Conservation (phyloP, 2,797 vertebrate genomes). For the Peromyscus aztecus region DNA sequence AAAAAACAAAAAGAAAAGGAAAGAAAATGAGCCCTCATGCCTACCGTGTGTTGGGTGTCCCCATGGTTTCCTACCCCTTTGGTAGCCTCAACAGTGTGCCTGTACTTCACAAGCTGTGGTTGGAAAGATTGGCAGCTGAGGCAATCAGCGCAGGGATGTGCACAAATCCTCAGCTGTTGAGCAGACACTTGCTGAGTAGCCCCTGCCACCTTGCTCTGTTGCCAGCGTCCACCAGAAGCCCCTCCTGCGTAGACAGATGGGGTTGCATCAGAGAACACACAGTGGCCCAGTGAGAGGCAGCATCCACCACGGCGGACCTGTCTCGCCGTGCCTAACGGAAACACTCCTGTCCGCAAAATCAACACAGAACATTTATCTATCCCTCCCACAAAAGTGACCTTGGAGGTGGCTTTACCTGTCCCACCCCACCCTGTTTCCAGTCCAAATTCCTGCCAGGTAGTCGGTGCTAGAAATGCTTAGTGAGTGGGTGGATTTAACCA, state of each 20-base stretch:
- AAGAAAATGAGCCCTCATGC: accelerated
- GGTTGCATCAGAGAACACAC: not conserved
- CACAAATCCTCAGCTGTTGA: not conserved
- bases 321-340: not conserved
- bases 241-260: accelerated
- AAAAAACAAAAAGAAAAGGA: no score
- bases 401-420: not conserved
- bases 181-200: not conserved
- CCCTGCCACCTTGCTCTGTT: accelerated
- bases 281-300: accelerated
- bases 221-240: accelerated
- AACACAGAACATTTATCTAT: not conserved
- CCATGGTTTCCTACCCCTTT: not conserved
- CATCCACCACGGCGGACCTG: no score
- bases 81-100: not conserved
- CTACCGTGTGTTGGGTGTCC: accelerated
- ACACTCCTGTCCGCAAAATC: not conserved
- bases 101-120: not conserved
- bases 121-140: no score
- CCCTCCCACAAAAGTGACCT: constrained; percentile 8
- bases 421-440: not conserved
- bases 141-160: no score
- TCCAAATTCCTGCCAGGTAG: not conserved
- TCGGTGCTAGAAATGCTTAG: constrained; percentile 36
- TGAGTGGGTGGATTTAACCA: not conserved